Conservation (phyloP, 2,888 invertebrate genomes). For the Tiphia femorata region DNA sequence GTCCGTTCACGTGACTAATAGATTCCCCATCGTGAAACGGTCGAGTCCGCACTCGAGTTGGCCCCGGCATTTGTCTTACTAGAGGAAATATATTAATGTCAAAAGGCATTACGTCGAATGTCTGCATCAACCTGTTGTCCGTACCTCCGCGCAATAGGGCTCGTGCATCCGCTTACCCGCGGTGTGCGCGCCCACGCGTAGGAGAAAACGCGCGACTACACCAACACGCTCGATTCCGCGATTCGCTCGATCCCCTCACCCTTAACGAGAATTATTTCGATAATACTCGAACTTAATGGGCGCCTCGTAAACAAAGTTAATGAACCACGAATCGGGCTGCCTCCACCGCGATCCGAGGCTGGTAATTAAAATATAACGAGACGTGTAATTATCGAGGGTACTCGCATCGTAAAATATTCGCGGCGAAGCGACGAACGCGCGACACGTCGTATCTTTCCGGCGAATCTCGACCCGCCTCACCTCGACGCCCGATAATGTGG, state of each 20-base stretch:
- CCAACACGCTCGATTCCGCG: conserved; percentile 41
- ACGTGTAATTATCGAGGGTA: conserved; percentile 60
- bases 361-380: conserved; percentile 68
- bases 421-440: conserved; percentile 15
- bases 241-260: conserved; percentile 25
- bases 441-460: conserved; percentile 26
- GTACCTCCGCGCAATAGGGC: background rate
- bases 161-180: background rate
- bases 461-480: conserved; percentile 24
- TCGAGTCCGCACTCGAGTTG: conserved; percentile 26
- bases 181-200: conserved; percentile 1
- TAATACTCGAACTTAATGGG: conserved; percentile 63
- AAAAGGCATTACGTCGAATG: conserved; percentile 48
- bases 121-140: conserved; percentile 53
- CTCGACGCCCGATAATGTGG: conserved; percentile 7
- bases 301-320: conserved; percentile 61
- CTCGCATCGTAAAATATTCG: conserved; percentile 54
- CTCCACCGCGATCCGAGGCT: conserved; percentile 32
- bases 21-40: conserved; percentile 32
- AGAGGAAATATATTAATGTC: conserved; percentile 54
- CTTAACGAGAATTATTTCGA: conserved; percentile 62
- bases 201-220: conserved; percentile 20
- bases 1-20: conserved; percentile 27
- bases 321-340: conserved; percentile 53
- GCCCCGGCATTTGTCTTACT: conserved; percentile 42